Percentiles rank a stretch among this genome's conserved stretches.
phyloP scores from a whole-genome alignment of 2,888 invertebrate genomes.

The Odontomyia ornata region DNA sequence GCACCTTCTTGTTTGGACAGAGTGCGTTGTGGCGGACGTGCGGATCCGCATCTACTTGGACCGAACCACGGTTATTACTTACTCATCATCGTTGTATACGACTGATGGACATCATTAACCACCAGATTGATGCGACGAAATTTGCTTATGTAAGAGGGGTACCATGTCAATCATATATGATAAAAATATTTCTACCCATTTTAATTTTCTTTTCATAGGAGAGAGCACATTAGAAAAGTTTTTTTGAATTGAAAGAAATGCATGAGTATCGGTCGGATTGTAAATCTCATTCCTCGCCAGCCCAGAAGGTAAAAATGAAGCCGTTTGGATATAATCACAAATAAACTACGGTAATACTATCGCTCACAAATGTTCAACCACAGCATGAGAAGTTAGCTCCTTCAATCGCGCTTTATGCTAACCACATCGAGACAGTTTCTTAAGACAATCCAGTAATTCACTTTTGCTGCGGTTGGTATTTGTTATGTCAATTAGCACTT shows the following conservation, averaged over 20 bases:
- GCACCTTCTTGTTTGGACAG: constrained; percentile 46
- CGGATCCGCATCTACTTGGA: neutral
- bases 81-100: constrained; percentile 14
- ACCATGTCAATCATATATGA: neutral
- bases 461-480: constrained; percentile 48
- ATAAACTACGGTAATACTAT: too few relatives aligned
- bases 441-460: constrained; percentile 45
- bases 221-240: too few relatives aligned
- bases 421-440: constrained; percentile 31
- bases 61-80: constrained; percentile 19
- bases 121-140: neutral
- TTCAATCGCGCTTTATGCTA: too few relatives aligned
- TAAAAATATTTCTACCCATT: too few relatives aligned
- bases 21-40: neutral
- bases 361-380: too few relatives aligned
- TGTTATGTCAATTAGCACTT: constrained; percentile 64
- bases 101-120: constrained; percentile 36
- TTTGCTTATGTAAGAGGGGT: neutral
- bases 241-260: too few relatives aligned
- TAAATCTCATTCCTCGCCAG: neutral
- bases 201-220: too few relatives aligned
- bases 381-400: too few relatives aligned
- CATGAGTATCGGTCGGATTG: too few relatives aligned
- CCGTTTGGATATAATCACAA: too few relatives aligned
- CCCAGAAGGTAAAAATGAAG: neutral